Conservation (phyloP, 2,888 invertebrate genomes). For the Microctonus brassicae region DNA sequence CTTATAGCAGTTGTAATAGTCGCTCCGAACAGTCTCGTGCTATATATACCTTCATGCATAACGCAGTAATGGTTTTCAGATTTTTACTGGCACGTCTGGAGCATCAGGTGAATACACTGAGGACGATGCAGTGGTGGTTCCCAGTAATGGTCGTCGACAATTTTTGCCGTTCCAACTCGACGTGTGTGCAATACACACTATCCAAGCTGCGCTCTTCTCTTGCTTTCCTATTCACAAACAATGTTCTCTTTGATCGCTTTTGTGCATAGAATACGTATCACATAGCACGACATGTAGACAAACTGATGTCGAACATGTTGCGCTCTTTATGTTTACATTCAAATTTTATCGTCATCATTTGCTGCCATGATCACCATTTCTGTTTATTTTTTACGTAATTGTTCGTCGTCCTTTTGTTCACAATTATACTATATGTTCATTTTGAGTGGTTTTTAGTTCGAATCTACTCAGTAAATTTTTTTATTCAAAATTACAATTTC, state of each 20-base stretch:
- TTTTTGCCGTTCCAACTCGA: conserved; percentile 33
- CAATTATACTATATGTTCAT: background rate
- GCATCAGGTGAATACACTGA: conserved; percentile 22
- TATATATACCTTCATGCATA: background rate
- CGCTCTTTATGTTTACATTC: conserved; percentile 19
- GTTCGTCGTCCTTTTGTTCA: background rate
- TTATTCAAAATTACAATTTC: no score
- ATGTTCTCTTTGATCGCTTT: background rate
- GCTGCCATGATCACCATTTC: conserved; percentile 19
- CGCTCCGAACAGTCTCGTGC: background rate
- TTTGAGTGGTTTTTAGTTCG: no score
- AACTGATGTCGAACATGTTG: background rate
- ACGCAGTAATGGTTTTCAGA: conserved; percentile 42
- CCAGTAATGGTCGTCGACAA: conserved; percentile 32
- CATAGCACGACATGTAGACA: conserved; percentile 1
- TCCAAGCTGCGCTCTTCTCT: conserved; percentile 3
- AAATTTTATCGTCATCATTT: conserved; percentile 26
- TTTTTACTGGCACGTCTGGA: conserved; percentile 37
- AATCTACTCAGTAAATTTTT: no score
- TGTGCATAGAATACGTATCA: conserved; percentile 18
- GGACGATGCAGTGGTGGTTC: conserved; percentile 30
- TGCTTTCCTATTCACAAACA: background rate
- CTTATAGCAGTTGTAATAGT: background rate
- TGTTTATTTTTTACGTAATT: conserved; percentile 2
- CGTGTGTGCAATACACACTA: background rate